Evolutionary conservation across 2,888 invertebrate genomes (phyloP), one percentile per base, ranked within the genome.

Genomic region (Luperina testacea): DNA sequence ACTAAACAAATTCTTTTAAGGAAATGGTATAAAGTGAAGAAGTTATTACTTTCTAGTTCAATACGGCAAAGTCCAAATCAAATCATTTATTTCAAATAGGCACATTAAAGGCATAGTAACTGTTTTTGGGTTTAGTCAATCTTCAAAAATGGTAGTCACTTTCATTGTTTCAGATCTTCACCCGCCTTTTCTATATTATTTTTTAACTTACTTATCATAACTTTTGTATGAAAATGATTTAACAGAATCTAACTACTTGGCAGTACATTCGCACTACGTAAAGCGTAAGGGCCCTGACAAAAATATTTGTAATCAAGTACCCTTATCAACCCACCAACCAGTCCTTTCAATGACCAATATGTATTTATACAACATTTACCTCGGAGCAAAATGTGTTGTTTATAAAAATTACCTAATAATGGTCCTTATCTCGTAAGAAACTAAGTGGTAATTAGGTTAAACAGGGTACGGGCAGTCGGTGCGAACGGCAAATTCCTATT

Each of bases 401-500:
- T 81, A 85, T 85, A 90, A 91, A 91, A 90, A 92, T 88, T 90
- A 89, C 87, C 85, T 92, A 91, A 94, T 93, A 92, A 93, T 93
- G 88, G 92, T 82, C 91, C 91, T 90, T 93, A 92, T 89, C 86
- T 88, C 82, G 74, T 75, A 85, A 88, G 88, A 85, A 90, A 92
- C 90, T 93, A 92, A 93, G 93, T 93, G 87, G 93, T 94, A 93
- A 95, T 94, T 95, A 93, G 93, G 91, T 93, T 92, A 93, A 91
- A 90, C 89, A 89, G 86, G 91, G 89, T 89, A 89, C 88, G 90
- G 93, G 92, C 94, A 94, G 94, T 92, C 92, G 92, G 91, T 91
- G 93, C 94, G 93, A 93, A 92, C 92, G 92, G 94, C 93, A 95
- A 95, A 95, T 93, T 94, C 94, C 95, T 90, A 95, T 96, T 96